A percentile compares a stretch with the other conserved stretches of the same genome.
Conservation (phyloP, 2,888 invertebrate species). For the Apamea anceps region DNA sequence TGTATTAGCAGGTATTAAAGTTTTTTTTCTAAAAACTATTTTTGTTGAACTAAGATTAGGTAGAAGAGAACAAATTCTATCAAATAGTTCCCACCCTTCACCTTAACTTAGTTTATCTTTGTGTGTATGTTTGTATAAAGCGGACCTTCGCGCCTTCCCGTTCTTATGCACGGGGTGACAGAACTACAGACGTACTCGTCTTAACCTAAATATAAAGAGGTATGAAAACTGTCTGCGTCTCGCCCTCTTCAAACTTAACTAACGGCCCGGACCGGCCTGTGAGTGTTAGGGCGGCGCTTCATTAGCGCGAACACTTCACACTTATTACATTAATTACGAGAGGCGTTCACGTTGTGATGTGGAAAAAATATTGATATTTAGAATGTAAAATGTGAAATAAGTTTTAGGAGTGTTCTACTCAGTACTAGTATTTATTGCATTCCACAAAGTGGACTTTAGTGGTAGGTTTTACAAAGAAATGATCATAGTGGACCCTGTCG, state of each 20-base stretch:
- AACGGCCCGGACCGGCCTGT: slow-evolving; percentile 13
- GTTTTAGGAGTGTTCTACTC: not conserved
- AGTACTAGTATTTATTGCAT: not conserved
- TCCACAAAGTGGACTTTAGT: not conserved
- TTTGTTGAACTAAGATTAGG: not conserved
- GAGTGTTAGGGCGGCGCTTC: slow-evolving; percentile 1
- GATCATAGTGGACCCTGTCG: too few relatives aligned
- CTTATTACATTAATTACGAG: slow-evolving; percentile 3
- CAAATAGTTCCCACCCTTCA: not conserved
- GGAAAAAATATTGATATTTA: too few relatives aligned
- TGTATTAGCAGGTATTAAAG: not conserved
- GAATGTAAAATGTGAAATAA: not conserved
- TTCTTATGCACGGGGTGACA: not conserved
- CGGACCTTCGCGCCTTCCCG: not conserved
- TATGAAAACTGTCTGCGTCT: slow-evolving; percentile 41
- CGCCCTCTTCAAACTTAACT: slow-evolving; percentile 18
- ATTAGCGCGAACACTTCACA: slow-evolving; percentile 4
- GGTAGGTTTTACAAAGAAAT: not conserved
- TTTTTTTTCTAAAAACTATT: not conserved
- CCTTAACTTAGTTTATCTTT: too few relatives aligned
- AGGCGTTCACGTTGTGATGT: not conserved
- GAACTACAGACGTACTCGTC: slow-evolving; percentile 30
- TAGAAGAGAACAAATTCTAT: not conserved
- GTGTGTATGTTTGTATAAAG: not conserved
- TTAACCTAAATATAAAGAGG: slow-evolving; percentile 56